Percentiles rank a stretch among this genome's conserved stretches.
Evolutionary conservation across 2,797 vertebrate species (phyloP).

Genomic region (Argentina silus): DNA sequence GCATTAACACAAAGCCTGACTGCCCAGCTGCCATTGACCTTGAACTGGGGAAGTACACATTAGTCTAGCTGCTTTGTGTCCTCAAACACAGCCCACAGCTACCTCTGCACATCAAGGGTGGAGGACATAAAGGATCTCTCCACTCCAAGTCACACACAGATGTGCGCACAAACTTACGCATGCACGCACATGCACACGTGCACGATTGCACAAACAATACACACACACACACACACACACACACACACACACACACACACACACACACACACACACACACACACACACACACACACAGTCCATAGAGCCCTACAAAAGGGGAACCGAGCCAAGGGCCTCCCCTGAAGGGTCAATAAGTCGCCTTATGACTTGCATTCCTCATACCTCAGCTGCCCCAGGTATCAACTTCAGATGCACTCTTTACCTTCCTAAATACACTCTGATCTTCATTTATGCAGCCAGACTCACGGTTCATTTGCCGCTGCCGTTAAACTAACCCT

Average conservation of each 20-base stretch:
- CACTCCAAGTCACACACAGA: slow-evolving; percentile 1
- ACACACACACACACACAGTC: not conserved
- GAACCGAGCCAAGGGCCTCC: not conserved
- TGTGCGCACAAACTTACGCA: not conserved
- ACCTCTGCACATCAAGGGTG: too few relatives aligned
- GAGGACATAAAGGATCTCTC: too few relatives aligned
- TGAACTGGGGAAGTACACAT: slow-evolving; percentile 24
- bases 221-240: too few relatives aligned
- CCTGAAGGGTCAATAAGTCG: not conserved
- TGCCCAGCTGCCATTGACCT: slow-evolving; percentile 35
- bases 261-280: not conserved
- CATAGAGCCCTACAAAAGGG: not conserved
- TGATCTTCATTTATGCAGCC: too few relatives aligned
- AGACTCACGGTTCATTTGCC: not conserved
- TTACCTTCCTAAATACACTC: not conserved
- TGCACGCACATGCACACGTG: not conserved
- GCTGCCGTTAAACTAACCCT: not conserved
- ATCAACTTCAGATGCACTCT: not conserved
- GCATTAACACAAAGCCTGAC: slow-evolving; percentile 19
- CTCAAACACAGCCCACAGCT: not conserved
- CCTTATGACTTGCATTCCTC: not conserved
- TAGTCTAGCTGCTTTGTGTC: slow-evolving; percentile 37
- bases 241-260: not conserved
- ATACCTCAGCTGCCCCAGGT: not conserved
- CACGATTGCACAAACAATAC: not conserved